phyloP scores from a whole-genome alignment of 2,888 invertebrate genomes.

The Caenorhabditis sp. region DNA sequence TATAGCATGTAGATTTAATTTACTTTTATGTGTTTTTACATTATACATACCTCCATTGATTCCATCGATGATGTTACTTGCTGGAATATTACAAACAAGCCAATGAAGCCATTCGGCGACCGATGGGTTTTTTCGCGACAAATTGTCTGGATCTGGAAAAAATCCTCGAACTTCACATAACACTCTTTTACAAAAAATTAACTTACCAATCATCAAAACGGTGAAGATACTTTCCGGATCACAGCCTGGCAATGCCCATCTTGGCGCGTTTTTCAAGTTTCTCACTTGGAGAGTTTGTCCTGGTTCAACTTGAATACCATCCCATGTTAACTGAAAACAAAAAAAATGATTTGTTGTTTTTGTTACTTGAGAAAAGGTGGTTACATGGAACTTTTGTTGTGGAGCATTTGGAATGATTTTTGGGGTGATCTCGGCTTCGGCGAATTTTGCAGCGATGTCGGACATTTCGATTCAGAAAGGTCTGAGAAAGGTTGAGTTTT shows the following conservation, averaged over 20 bases:
- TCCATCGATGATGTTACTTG: constrained; percentile 70
- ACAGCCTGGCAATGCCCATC: constrained; percentile 54
- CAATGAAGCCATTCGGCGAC: constrained; percentile 72
- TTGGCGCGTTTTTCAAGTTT: constrained; percentile 69
- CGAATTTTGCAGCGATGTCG: constrained; percentile 61
- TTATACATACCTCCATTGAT: constrained; percentile 66
- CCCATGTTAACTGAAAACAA: constrained; percentile 61
- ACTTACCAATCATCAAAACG: constrained; percentile 70
- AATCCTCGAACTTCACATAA: neutral
- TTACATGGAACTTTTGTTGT: constrained; percentile 51
- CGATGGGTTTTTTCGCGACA: constrained; percentile 70
- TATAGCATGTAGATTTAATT: too few relatives aligned
- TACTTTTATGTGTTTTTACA: too few relatives aligned
- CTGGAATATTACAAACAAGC: constrained; percentile 70
- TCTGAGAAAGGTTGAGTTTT: too few relatives aligned
- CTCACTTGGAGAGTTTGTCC: constrained; percentile 63
- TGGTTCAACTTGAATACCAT: constrained; percentile 68
- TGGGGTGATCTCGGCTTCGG: constrained; percentile 67
- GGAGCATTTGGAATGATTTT: constrained; percentile 68
- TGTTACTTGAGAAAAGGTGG: too few relatives aligned
- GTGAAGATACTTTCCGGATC: constrained; percentile 70
- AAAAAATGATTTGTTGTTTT: neutral
- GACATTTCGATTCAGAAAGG: constrained; percentile 41
- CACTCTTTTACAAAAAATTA: too few relatives aligned
- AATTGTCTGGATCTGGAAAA: constrained; percentile 69